Evolutionary conservation across 1,140 invertebrate species (phyloP).

Genomic region (Drosophila paulistorum): DNA sequence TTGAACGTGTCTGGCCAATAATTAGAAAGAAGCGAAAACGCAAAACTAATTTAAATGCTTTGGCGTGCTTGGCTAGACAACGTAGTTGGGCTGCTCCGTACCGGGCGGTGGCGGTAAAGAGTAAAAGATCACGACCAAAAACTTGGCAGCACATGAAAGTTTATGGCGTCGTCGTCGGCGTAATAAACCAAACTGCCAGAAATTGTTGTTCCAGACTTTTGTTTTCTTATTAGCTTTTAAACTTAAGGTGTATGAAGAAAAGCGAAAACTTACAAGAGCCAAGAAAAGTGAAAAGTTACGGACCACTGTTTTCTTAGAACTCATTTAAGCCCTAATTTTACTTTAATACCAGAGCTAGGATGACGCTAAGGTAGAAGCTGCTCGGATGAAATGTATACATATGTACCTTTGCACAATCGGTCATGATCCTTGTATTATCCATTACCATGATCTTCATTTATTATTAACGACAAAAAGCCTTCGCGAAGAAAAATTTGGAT

Average conservation of each 20-base stretch:
- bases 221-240: conserved; percentile 21
- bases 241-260: conserved; percentile 61
- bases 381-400: too few species aligned
- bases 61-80: conserved; percentile 51
- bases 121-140: conserved; percentile 80
- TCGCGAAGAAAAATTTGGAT: too few species aligned
- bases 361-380: too few species aligned
- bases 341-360: too few species aligned
- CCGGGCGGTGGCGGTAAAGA: conserved; percentile 24
- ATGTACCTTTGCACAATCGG: too few species aligned
- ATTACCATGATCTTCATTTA: too few species aligned
- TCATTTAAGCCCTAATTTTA: conserved; percentile 20
- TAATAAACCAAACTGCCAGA: conserved; percentile 55
- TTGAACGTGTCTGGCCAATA: conserved; percentile 61
- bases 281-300: conserved; percentile 67
- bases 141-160: conserved; percentile 77
- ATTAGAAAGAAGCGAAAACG: conserved; percentile 60
- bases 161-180: conserved; percentile 51
- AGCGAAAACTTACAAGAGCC: conserved; percentile 56
- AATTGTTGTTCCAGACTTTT: conserved; percentile 59
- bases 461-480: too few species aligned
- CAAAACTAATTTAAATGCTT: conserved; percentile 76
- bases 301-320: conserved; percentile 51
- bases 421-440: too few species aligned
- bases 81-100: neutral